Evolutionary conservation across 2,888 invertebrate species (phyloP).

Genomic region (Drosophila mayaguana): DNA sequence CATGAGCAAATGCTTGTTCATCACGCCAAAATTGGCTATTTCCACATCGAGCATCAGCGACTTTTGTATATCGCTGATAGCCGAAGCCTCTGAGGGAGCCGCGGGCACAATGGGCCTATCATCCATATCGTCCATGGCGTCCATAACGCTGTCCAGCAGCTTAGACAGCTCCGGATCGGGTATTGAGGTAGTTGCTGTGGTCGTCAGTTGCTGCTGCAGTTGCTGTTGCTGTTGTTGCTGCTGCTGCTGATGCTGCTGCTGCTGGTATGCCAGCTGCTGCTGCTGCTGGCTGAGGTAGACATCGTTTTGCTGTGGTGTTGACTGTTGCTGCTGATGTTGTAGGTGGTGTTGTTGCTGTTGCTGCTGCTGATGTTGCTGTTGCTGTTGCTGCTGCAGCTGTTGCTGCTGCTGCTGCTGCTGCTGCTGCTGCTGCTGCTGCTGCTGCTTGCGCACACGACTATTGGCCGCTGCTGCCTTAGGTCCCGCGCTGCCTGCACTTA

Average conservation of each 20-base stretch:
- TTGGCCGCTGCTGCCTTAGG: conserved; percentile 67
- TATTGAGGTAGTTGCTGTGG: conserved; percentile 84
- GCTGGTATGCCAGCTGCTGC: conserved; percentile 61
- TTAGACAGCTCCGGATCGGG: conserved; percentile 91
- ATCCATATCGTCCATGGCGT: conserved; percentile 86
- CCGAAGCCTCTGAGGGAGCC: conserved; percentile 84
- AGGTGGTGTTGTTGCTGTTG: conserved; percentile 75
- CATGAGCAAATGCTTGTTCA: conserved; percentile 59
- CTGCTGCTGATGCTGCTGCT: conserved; percentile 61
- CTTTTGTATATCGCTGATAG: conserved; percentile 95
- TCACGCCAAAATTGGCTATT: conserved; percentile 85
- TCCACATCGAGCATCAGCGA: conserved; percentile 96
- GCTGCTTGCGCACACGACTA: conserved; percentile 68
- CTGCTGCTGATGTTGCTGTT: conserved; percentile 83
- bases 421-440: conserved; percentile 49
- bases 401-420: conserved; percentile 66
- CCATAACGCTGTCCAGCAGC: conserved; percentile 94
- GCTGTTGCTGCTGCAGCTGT: conserved; percentile 83
- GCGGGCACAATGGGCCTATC: conserved; percentile 77
- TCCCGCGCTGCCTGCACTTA: conserved; percentile 71
- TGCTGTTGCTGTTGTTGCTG: conserved; percentile 73
- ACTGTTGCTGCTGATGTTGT: conserved; percentile 62
- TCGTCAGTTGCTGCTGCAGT: conserved; percentile 70
- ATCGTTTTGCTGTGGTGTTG: conserved; percentile 81
- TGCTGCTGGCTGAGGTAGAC: conserved; percentile 84